Conservation (phyloP, 2,797 vertebrate species). For the Artibeus lituratus region DNA sequence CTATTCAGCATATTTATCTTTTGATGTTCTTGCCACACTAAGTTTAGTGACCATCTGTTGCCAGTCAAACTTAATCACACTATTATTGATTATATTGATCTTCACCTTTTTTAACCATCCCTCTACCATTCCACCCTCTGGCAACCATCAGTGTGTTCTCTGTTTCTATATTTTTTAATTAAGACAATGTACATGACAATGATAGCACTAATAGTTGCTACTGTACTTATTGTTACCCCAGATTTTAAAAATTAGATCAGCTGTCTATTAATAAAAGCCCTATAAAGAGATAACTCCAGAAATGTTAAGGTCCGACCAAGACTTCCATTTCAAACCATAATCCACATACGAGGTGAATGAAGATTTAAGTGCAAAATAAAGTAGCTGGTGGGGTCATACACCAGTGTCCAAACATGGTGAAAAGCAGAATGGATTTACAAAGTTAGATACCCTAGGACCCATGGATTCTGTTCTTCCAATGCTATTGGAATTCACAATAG, state of each 20-base stretch:
- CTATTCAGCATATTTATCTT: not conserved
- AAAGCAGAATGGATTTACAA: not conserved
- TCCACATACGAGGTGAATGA: not conserved
- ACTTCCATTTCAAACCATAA: not conserved
- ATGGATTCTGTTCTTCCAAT: not conserved
- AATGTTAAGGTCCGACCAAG: not conserved
- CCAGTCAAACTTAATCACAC: not conserved
- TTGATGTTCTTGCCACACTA: not conserved
- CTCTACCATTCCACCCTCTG: not conserved
- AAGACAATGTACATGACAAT: not conserved
- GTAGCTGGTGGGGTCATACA: not conserved
- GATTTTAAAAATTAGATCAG: not conserved
- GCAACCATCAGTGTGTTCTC: no score
- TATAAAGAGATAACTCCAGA: not conserved
- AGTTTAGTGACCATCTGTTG: not conserved
- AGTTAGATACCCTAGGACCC: no score
- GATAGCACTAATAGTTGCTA: not conserved
- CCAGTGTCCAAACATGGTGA: not conserved
- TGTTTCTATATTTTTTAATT: not conserved
- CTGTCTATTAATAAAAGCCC: not conserved
- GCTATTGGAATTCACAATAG: not conserved
- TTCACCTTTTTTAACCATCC: not conserved
- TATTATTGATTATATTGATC: not conserved
- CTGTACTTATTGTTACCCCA: not conserved
- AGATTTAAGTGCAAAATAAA: not conserved